Base-by-base conservation (phyloP, 2,113 vertebrate species). In the Pholis gunnellus region DNA sequence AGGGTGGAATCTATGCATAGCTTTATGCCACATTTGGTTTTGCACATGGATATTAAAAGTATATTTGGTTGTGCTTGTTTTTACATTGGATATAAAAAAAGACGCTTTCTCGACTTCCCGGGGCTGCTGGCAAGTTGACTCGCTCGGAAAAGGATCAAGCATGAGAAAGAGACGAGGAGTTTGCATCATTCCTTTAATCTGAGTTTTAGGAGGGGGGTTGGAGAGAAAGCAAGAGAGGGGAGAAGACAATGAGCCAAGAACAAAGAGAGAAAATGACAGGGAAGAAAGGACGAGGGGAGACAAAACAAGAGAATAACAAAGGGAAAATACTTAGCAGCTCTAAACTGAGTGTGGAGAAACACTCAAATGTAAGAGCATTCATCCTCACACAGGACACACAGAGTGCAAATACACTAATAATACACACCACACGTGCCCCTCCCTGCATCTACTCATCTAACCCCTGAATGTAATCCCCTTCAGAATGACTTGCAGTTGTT, bases 111-210 rank as follows among this genome's bases (percentile, higher is more conserved):
- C 17, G 15, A 74, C 75, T 75, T 85, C 71, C 75, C 17, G 3
- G 29, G 82, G 82, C 88, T 52, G 38, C 74, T 73, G 89, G 87
- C 79, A 88, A 83, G 74, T 83, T 59, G 57, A 80, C 72, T 86
- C 20, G 60, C 65, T 86, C 34, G 15, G 10, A 78, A 13, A 59
- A 81, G 76, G 73, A 91, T 89, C 74, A 82, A 82, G 68, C 72
- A 73, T 27, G 70, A 83, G 82, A 87, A 65, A 75, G 68, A 85
- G 74, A 72, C 14, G 71, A 78, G 56, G 87, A 76, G 81, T 82
- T 87, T 92, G 78, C 89, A 85, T 92, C 89, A 88, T 87, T 81
- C 67, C 83, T 92, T 89, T 85, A 88, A 84, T 88, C 79, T 82
- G 77, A 81, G 68, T 79, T 76, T 87, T 72, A 68, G 74, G 67